phyloP scores from a whole-genome alignment of 2,797 vertebrate species.

The Macrochelys suwanniensis region DNA sequence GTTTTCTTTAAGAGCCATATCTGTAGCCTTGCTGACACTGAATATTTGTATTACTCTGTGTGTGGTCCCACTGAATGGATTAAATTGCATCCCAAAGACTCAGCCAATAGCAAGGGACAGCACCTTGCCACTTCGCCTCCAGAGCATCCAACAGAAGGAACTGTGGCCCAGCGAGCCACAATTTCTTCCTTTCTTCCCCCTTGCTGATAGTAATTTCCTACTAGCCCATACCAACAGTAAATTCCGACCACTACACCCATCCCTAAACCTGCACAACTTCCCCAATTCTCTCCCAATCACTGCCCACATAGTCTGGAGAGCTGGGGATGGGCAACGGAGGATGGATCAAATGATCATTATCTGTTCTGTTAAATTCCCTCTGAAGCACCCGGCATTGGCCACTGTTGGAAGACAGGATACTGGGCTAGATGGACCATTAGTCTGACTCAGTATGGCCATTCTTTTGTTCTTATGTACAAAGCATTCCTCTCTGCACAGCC shows the following conservation, averaged over 20 bases:
- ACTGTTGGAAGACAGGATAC: no score
- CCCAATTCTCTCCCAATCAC: neutral
- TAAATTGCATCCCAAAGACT: neutral
- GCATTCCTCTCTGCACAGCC: neutral
- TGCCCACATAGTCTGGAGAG: neutral
- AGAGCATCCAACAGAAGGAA: neutral
- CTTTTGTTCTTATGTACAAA: neutral
- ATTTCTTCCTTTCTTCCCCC: neutral
- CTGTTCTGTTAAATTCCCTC: no score
- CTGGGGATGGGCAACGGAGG: neutral
- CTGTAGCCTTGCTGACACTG: neutral
- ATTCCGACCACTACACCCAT: neutral
- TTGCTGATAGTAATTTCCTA: neutral
- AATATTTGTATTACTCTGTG: neutral
- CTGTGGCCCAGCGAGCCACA: neutral
- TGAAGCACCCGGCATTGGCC: no score
- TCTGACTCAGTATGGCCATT: no score
- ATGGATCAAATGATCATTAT: no score
- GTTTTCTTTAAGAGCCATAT: neutral
- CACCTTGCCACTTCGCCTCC: neutral
- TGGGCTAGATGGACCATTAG: no score
- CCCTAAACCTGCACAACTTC: neutral
- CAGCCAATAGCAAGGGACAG: neutral
- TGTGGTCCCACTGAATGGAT: neutral
- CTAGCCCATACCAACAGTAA: neutral